Conservation (phyloP, 1,140 invertebrate species). For the Microplitis mediator region DNA sequence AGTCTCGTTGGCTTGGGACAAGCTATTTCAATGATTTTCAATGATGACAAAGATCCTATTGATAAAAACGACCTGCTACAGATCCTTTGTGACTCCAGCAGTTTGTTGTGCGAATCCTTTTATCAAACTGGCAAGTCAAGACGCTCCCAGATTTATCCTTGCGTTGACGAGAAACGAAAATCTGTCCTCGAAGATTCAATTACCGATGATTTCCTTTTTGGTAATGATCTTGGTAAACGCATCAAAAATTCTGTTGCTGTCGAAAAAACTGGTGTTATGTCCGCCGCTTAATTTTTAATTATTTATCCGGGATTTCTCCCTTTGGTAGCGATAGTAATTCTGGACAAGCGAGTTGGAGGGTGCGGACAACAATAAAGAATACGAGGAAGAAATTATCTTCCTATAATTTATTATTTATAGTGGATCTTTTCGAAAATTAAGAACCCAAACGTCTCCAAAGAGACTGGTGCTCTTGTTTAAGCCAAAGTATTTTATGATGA, state of each 20-base stretch:
- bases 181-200: slow-evolving; percentile 22
- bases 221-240: slow-evolving; percentile 23
- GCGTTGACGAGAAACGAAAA: slow-evolving; percentile 26
- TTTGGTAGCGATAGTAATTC: no score
- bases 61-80: slow-evolving; percentile 13
- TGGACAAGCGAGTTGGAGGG: no score
- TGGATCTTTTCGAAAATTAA: no score
- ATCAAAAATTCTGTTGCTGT: slow-evolving; percentile 27
- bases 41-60: background rate
- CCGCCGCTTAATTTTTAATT: no score
- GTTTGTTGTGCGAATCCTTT: slow-evolving; percentile 23
- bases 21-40: slow-evolving; percentile 1
- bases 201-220: slow-evolving; percentile 26
- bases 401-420: no score
- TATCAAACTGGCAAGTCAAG: slow-evolving; percentile 22
- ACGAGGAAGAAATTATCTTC: no score
- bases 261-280: no score
- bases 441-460: no score
- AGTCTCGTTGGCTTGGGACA: slow-evolving; percentile 12
- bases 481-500: no score
- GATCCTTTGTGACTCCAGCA: slow-evolving; percentile 26
- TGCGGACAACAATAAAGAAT: no score
- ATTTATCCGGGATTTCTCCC: no score
- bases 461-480: no score
- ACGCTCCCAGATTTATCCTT: slow-evolving; percentile 25